Base-by-base conservation (phyloP, 2,113 vertebrate genomes). In the Oncorhynchus masou region DNA sequence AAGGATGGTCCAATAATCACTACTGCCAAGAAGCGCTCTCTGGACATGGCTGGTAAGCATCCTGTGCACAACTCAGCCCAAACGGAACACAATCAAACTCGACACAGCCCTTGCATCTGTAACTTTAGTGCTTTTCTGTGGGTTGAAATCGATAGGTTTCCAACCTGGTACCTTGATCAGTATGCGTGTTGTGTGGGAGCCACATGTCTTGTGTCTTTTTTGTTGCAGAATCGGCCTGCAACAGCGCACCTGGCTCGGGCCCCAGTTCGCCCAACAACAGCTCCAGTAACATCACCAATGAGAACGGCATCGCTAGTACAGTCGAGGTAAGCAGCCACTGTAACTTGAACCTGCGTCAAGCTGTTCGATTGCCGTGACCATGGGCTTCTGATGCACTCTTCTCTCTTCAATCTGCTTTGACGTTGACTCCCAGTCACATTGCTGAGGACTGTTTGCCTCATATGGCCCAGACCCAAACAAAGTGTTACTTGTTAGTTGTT, bases 231-330 rank as follows among this genome's bases (percentile, higher is more conserved):
- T 97, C 97, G 0, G 95, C 94, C 1, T 99, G 98, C 89, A 99
- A 94, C 93, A 99, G 98, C 1, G 98, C 97, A 74, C 98, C 97
- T 1, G 97, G 98, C 72, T 99, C 98, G 1, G 97, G 97, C 6
- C 97, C 98, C 86, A 99, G 97, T 85, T 99, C 98, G 19, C 98
- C 98, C 54, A 99, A 97, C 93, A 99, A 98, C 94, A 98, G 97
- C 92, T 99, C 96, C 81, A 96, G 95, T 87, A 98, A 96, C 85
- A 96, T 99, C 87, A 96, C 96, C 82, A 68, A 91, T 0, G 98
- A 99, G 90, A 99, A 99, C 0, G 98, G 98, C 70, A 91, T 97
- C 20, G 67, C n/a, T 87, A 89, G 96, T 83, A 94, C 95, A 1
- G 88, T 95, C 19, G 97, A 99, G 97, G 97, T 99, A 94, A 86